Evolutionary conservation across 2,888 invertebrate species (phyloP).

Genomic region (Plebejus anna): DNA sequence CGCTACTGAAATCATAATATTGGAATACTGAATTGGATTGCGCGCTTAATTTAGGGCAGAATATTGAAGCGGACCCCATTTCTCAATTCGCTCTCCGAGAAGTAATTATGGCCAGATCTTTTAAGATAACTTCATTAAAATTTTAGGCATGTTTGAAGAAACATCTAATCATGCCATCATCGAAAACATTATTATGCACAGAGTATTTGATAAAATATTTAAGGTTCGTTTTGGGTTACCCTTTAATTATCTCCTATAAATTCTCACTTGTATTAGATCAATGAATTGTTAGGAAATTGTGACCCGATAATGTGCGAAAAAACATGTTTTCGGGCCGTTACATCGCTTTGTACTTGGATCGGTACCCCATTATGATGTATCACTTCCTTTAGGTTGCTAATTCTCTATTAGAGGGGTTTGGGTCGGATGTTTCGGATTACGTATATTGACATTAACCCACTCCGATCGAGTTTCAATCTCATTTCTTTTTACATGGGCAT

Average conservation of each 20-base stretch:
- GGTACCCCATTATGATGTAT: conserved; percentile 54
- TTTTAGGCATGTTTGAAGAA: background rate
- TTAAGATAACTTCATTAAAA: conserved; percentile 9
- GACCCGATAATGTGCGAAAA: conserved; percentile 19
- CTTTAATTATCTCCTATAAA: background rate
- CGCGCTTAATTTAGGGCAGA: background rate
- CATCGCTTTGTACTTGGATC: conserved; percentile 35
- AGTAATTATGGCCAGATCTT: conserved; percentile 22
- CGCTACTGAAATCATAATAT: background rate
- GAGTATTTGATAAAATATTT: background rate
- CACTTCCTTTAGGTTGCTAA: conserved; percentile 61
- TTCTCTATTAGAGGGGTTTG: conserved; percentile 56
- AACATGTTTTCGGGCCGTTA: conserved; percentile 14
- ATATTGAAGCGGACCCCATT: conserved; percentile 14
- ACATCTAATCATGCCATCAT: background rate
- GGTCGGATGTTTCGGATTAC: conserved; percentile 66
- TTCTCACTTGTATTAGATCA: conserved; percentile 10
- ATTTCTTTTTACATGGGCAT: conserved; percentile 25
- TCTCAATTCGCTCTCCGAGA: background rate
- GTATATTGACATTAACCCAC: conserved; percentile 52
- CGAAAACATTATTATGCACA: background rate
- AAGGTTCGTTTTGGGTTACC: background rate
- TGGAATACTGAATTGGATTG: conserved; percentile 9
- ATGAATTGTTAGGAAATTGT: background rate
- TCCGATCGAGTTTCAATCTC: conserved; percentile 49